phyloP scores from a whole-genome alignment of 2,113 vertebrate genomes.

The Pseudorasbora parva region DNA sequence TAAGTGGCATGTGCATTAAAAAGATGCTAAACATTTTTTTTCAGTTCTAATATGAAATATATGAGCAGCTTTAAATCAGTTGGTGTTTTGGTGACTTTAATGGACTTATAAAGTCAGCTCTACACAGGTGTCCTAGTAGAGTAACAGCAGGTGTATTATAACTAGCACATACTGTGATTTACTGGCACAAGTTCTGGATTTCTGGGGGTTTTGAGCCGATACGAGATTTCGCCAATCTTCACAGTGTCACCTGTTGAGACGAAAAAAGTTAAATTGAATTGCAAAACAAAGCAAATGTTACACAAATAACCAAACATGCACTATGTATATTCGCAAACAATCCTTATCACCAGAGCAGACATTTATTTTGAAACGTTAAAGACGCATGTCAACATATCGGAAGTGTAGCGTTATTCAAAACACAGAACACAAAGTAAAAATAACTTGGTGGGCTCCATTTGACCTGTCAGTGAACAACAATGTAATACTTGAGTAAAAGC shows the following conservation, averaged over 20 bases:
- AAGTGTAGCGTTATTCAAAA: neutral
- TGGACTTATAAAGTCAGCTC: neutral
- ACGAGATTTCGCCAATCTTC: constrained; percentile 91
- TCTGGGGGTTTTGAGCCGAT: constrained; percentile 85
- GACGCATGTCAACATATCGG: neutral
- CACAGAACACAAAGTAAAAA: neutral
- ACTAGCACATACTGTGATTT: constrained; percentile 86
- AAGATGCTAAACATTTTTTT: too few species aligned
- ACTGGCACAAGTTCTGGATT: constrained; percentile 93
- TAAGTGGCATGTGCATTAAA: too few species aligned
- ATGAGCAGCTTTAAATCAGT: neutral
- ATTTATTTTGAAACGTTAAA: neutral
- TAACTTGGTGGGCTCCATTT: neutral
- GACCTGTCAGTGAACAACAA: neutral
- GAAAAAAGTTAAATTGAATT: neutral
- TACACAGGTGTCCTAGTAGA: neutral
- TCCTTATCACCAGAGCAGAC: neutral
- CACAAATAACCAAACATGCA: neutral
- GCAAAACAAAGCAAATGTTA: constrained; percentile 1
- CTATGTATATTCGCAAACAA: too few species aligned
- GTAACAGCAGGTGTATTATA: neutral
- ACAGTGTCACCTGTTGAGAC: constrained; percentile 85
- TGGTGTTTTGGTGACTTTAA: neutral
- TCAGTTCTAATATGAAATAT: too few species aligned
- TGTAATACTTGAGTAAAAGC: neutral